A percentile compares a stretch with the other conserved stretches of the same genome.
These are phyloP conservation scores for Umimayanthus chanpuru DNA, from an alignment of 92 coral and sea anemone genomes.

Conservation along the genomic window DNA sequence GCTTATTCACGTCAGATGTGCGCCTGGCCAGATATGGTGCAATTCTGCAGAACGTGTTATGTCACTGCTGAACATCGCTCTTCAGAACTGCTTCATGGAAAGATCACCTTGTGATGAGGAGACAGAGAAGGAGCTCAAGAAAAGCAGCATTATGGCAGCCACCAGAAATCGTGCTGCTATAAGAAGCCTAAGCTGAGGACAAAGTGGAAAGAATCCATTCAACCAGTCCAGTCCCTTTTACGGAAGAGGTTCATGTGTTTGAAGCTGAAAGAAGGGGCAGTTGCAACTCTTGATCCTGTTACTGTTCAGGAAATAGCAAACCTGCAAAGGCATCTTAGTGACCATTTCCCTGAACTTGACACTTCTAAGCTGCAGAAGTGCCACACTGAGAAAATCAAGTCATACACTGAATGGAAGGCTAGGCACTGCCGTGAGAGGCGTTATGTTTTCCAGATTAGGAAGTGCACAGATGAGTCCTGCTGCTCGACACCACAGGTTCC, in stretches of 20 bases:
- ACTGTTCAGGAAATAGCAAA: not conserved
- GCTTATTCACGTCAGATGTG: slow-evolving; percentile 42
- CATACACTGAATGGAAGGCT: not conserved
- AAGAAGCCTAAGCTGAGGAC: slow-evolving; percentile 15
- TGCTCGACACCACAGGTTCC: slow-evolving; percentile 44
- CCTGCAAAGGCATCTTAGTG: slow-evolving; percentile 3
- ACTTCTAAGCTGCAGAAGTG: slow-evolving; percentile 30
- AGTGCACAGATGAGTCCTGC: slow-evolving; percentile 18
- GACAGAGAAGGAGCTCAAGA: slow-evolving; percentile 31
- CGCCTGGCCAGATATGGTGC: slow-evolving; percentile 50
- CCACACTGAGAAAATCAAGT: not conserved
- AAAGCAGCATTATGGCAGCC: slow-evolving; percentile 8
- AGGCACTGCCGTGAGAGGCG: slow-evolving; percentile 16
- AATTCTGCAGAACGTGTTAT: slow-evolving; percentile 63
- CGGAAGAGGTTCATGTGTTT: not conserved
- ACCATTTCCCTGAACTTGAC: slow-evolving; percentile 12
- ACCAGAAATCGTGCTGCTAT: slow-evolving; percentile 32
- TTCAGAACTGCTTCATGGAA: slow-evolving; percentile 48
- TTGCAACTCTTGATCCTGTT: slow-evolving; percentile 2
- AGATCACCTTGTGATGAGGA: slow-evolving; percentile 5
- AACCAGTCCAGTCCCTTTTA: slow-evolving; percentile 10
- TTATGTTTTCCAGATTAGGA: not conserved
- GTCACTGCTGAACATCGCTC: slow-evolving; percentile 56
- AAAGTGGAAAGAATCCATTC: not conserved
- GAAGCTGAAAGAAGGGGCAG: not conserved